Evolutionary conservation across 2,113 vertebrate genomes (phyloP), one percentile per base, ranked within the genome.

Genomic region (Entelurus aequoreus): DNA sequence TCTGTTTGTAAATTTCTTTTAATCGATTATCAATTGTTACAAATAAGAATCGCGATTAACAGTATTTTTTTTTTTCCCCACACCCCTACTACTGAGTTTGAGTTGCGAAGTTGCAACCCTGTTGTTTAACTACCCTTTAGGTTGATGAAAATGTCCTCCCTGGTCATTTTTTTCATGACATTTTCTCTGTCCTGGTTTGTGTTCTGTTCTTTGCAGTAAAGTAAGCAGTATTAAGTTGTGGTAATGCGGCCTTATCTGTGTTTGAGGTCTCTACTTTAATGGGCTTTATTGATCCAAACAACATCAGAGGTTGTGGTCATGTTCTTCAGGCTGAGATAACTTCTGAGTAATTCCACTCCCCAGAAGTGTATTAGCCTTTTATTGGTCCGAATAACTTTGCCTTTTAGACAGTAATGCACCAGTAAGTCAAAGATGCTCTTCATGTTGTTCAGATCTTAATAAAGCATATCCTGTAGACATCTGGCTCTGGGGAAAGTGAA

Each of bases 221-320:
- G 60, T 14, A 15, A 54, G 81, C 74, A 68, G 78, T 84, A 80
- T 81, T 85, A 81, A 65, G 81, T 84, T 66, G 73, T 54, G 66
- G 73, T 72, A 55, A 28, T 59, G 66, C 74, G 70, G 79, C 72
- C 80, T 87, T 86, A 84, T 89, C 87, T 84, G 82, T 49, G 84
- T 82, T 89, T 71, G 77, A 88, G 86, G 85, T 89, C 88, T 88
- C 83, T 75, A 80, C 88, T 87, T 88, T 91, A 90, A 90, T 90
- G 88, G 86, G 75, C 76, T 88, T 89, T 90, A 92, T 91, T 90
- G 90, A 91, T 92, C 89, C 88, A 88, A 91, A 89, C 90, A 89
- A 88, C 88, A 90, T 90, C 88, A 88, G 84, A 68, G 83, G 83
- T 87, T 85, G 82, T 75, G 68, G 72, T 90, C 88, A 91, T 90